Conservation (phyloP, 2,113 vertebrate genomes). For the Cathartes aura region DNA sequence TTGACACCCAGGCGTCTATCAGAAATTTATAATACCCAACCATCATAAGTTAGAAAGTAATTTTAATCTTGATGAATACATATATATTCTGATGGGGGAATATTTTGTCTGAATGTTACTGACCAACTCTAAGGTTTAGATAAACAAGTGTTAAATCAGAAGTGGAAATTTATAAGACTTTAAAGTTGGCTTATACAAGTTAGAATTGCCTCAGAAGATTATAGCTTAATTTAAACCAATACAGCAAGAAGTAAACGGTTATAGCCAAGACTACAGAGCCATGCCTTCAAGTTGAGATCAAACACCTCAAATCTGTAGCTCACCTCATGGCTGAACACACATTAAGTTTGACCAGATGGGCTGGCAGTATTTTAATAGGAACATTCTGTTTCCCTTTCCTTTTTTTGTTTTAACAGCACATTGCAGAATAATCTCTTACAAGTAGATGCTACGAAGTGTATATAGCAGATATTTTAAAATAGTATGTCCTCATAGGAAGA, state of each 20-base stretch:
- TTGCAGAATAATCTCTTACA: neutral
- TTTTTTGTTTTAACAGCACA: neutral
- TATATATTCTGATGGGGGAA: neutral
- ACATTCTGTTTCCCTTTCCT: neutral
- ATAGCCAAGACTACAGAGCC: neutral
- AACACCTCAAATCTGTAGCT: neutral
- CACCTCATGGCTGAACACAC: neutral
- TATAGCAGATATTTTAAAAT: neutral
- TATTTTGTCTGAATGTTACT: neutral
- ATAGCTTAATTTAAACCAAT: neutral
- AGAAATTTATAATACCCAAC: neutral
- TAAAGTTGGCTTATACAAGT: neutral
- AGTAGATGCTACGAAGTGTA: neutral
- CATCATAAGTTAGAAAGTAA: neutral
- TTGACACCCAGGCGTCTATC: neutral
- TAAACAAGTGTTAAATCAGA: neutral
- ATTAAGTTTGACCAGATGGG: neutral
- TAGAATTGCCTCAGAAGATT: neutral
- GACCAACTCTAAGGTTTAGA: neutral
- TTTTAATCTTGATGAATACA: neutral
- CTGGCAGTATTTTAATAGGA: neutral
- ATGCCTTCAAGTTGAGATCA: neutral
- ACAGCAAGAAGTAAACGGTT: neutral
- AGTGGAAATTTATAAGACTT: neutral
- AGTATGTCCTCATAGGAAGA: accelerated